phyloP scores from a whole-genome alignment of 2,797 vertebrate species.

The Numenius phaeopus region DNA sequence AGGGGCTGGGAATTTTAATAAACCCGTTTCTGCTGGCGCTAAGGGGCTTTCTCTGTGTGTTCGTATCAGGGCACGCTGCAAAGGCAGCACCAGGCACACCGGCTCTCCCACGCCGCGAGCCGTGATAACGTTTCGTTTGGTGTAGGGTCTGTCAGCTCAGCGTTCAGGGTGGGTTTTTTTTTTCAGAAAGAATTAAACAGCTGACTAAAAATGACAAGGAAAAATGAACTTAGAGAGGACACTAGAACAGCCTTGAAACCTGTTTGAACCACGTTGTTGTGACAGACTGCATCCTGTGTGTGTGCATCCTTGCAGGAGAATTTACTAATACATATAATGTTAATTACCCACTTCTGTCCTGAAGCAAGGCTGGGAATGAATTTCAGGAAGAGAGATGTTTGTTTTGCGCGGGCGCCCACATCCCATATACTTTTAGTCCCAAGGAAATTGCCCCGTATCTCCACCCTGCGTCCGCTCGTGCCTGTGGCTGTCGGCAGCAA shows the following conservation, averaged over 20 bases:
- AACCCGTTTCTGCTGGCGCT: neutral
- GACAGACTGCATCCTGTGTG: neutral
- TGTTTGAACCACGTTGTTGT: accelerated
- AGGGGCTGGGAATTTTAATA: neutral
- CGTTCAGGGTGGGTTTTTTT: neutral
- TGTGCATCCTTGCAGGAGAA: neutral
- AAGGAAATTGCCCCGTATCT: conserved; percentile 49
- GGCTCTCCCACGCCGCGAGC: neutral
- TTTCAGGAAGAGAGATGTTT: conserved; percentile 73
- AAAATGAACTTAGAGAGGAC: neutral
- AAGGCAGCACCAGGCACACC: neutral
- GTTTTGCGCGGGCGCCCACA: conserved; percentile 28
- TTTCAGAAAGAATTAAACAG: neutral
- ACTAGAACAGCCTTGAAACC: neutral
- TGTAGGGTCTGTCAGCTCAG: neutral
- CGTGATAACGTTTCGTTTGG: no score
- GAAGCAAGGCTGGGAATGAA: conserved; percentile 62
- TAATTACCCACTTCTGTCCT: conserved; percentile 48
- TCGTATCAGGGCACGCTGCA: neutral
- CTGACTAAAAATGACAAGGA: neutral
- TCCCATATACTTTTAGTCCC: neutral
- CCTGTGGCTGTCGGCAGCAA: neutral
- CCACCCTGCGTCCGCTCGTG: conserved; percentile 46
- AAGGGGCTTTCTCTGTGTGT: neutral
- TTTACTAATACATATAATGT: neutral